Base-by-base conservation (phyloP, 2,113 vertebrate genomes). In the Xerus inauris region DNA sequence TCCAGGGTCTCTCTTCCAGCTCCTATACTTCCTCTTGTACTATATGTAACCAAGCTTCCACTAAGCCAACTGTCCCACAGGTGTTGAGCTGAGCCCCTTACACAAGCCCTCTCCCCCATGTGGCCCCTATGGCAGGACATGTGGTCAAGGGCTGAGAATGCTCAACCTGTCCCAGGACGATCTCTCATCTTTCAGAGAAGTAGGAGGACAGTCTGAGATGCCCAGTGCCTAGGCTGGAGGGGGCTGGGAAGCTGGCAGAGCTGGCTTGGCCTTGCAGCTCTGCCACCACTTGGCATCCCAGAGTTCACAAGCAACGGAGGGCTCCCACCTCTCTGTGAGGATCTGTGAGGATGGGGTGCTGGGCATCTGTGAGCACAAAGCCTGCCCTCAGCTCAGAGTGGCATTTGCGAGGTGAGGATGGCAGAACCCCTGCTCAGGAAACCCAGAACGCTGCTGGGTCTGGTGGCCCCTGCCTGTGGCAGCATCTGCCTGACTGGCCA, bases 131-230 rank as follows among this genome's bases (percentile, higher is more conserved):
- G 13, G 11, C 64, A 19, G 30, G 20, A 17, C 30, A 3, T 1
- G 2, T 1, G 8, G 65, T 8, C 4, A 6, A 45, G 64, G 45
- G 8, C 38, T 0, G 0, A 1, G 28, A 35, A 32, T 45, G 8
- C 85, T 30, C 5, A 8, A 38, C 45, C 24, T 0, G 2, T 32
- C 54, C 65, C 24, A 6, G 11, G 76, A 69, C 30, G 8, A 32
- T 16, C 65, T 69, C 89, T 40, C 17, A 1, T 10, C 45, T 3
- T 20, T 5, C 30, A 12, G 42, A 69, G 40, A 57, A 19, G 3
- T 1, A 16, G n/a, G 67, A 64, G 20, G 42, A 40, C n/a, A 28
- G n/a, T 17, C 14, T n/a, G n/a, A n/a, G n/a, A n/a, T n/a, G n/a
- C n/a, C n/a, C 13, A 9, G 32, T n/a, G 42, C 1, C 19, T 3